These are phyloP conservation scores for Ceyx melanurus DNA, from an alignment of 2,113 vertebrate genomes.

Conservation along the genomic window DNA sequence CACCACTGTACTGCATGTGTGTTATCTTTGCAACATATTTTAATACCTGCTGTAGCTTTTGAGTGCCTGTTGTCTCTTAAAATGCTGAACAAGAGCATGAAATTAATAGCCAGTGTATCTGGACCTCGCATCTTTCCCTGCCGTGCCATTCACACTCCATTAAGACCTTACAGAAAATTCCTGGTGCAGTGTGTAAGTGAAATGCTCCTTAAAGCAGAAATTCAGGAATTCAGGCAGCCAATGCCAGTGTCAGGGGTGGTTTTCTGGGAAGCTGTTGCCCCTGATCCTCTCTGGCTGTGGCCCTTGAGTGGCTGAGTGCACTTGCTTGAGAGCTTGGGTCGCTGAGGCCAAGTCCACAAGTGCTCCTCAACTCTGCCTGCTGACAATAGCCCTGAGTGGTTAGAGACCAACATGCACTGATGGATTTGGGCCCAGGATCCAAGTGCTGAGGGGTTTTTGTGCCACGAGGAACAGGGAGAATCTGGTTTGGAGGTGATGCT, in stretches of 20 bases:
- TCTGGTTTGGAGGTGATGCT: not conserved
- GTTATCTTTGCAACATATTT: not conserved
- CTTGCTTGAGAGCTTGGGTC: rapidly evolving
- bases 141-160: not conserved
- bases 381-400: not conserved
- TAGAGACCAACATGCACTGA: not conserved
- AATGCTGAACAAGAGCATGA: not conserved
- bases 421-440: not conserved
- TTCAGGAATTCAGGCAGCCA: not conserved
- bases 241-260: not conserved
- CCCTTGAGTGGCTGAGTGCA: not conserved
- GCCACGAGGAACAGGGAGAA: not conserved
- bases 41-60: not conserved
- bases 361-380: not conserved
- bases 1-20: rapidly evolving
- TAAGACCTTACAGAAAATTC: not conserved
- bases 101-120: not conserved
- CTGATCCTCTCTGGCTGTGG: rapidly evolving
- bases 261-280: not conserved
- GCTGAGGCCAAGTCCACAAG: not conserved
- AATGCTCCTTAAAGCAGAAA: not conserved
- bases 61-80: not conserved
- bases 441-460: not conserved
- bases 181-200: not conserved
- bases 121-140: not conserved